Base-by-base conservation (phyloP, 2,113 vertebrate genomes). In the Thalassarche chlororhynchos region DNA sequence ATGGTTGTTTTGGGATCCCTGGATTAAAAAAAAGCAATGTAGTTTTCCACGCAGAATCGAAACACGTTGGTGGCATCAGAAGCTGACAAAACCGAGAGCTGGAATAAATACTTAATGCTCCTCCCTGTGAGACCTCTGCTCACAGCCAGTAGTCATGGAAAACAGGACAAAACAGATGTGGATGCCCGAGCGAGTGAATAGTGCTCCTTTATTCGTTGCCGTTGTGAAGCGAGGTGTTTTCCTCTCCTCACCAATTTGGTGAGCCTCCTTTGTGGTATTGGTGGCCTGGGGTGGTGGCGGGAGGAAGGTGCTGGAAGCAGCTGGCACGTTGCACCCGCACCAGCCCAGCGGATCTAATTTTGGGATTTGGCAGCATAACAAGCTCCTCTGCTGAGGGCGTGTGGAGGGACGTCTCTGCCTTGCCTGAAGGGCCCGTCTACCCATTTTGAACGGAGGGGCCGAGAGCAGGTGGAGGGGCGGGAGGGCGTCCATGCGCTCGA, bases 21-120 rank as follows among this genome's bases (percentile, higher is more conserved):
- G 77, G 46, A n/a, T 95, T 79, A 58, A 85, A 95, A 92, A 29
- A 66, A 29, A 14, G 14, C 47, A 51, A 11, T 38, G 57, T 52
- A 38, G 40, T 71, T 92, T 93, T 84, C 34, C 34, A 82, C 55
- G 71, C 60, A 88, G 84, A 70, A 88, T 68, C 0, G 2, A 96
- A 94, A 84, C 38, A 55, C 0, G 2, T 66, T 96, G 93, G 78
- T 97, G 94, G 85, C 87, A 95, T 90, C 83, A 81, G 89, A 91
- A 95, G 69, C 89, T 93, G 87, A 91, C 89, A 95, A 86, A 96
- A 91, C 51, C 0, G 0, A 95, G 76, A 96, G 76, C 71, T 90
- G 90, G 84, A 96, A 96, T 96, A 97, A 97, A 95, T 96, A 96
- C 93, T 96, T 91, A 91, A 96, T 90, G 82, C 55, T 93, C 7